Conservation (phyloP, 2,888 invertebrate genomes). For the Synergus umbraculus region DNA sequence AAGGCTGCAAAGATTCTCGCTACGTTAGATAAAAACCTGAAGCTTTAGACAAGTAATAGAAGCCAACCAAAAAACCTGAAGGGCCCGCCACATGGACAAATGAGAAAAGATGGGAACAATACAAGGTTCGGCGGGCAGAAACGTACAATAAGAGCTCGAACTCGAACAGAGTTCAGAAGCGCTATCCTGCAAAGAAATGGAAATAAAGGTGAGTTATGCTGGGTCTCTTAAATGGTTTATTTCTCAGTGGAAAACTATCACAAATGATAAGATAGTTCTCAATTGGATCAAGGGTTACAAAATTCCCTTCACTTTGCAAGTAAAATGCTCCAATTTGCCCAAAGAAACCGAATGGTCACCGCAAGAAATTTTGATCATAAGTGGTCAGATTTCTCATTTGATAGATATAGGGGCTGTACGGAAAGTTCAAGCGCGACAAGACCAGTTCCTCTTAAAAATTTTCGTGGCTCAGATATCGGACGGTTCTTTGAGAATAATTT, state of each 20-base stretch:
- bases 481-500: neutral
- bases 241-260: neutral
- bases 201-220: neutral
- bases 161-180: neutral
- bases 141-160: neutral
- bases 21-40: neutral
- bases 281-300: slow-evolving; percentile 40
- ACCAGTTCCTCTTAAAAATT: slow-evolving; percentile 39
- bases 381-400: neutral
- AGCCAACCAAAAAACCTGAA: neutral
- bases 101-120: neutral
- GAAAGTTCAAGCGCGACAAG: slow-evolving; percentile 3
- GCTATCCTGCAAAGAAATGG: neutral
- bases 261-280: slow-evolving; percentile 26
- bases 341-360: slow-evolving; percentile 1
- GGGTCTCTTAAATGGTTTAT: neutral
- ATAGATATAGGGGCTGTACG: slow-evolving; percentile 41
- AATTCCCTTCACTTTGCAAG: slow-evolving; percentile 19
- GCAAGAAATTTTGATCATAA: slow-evolving; percentile 5
- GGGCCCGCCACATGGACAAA: neutral
- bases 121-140: neutral
- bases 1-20: neutral
- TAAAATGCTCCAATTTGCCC: neutral
- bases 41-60: neutral
- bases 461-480: slow-evolving; percentile 31